Evolutionary conservation across 2,797 vertebrate species (phyloP).

Genomic region (Pitangus sulphuratus): DNA sequence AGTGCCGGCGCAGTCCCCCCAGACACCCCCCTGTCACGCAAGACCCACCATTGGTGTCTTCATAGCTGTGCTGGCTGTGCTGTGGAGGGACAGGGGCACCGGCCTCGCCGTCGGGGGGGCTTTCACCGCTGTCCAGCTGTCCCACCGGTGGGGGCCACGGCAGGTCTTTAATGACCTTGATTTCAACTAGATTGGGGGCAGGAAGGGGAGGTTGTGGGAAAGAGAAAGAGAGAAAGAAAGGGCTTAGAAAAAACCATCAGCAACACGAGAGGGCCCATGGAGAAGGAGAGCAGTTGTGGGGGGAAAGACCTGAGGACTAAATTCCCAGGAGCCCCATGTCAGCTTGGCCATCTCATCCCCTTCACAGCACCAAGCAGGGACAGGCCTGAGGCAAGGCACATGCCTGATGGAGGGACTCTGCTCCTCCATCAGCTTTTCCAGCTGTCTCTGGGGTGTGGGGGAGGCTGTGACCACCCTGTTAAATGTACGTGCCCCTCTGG

Average conservation of each 20-base stretch:
- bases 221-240: constrained; percentile 62
- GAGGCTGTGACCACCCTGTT: accelerated
- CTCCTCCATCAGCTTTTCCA: not conserved
- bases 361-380: not conserved
- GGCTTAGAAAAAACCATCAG: constrained; percentile 49
- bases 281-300: not conserved
- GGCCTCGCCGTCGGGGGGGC: constrained; percentile 84
- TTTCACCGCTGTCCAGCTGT: constrained; percentile 90
- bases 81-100: constrained; percentile 82
- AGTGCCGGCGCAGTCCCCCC: not conserved
- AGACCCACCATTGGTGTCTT: constrained; percentile 94
- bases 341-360: not conserved
- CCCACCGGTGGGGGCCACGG: constrained; percentile 98
- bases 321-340: not conserved
- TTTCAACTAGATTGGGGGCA: constrained; percentile 89
- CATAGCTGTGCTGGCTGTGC: constrained; percentile 81
- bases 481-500: accelerated
- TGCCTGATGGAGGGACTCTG: not conserved
- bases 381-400: not conserved
- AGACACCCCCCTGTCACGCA: not conserved
- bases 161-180: constrained; percentile 99
- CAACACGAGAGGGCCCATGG: constrained; percentile 23
- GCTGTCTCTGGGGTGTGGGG: not conserved
- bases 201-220: not conserved
- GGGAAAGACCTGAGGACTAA: not conserved